Evolutionary conservation across 2,797 vertebrate species (phyloP), one percentile per base, ranked within the genome.

Genomic region (Trachurus trachurus): DNA sequence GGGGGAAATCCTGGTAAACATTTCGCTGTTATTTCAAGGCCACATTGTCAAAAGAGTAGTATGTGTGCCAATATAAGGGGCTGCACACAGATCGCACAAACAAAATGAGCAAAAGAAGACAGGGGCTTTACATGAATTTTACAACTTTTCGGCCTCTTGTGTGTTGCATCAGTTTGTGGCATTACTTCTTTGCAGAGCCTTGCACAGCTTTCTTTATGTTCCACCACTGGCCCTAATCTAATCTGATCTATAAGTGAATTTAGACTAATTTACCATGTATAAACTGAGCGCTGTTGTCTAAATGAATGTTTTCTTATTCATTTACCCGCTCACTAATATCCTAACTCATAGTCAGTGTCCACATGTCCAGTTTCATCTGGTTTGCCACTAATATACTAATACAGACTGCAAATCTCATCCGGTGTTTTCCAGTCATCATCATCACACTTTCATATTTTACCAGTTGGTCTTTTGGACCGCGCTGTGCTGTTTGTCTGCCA

Each of bases 391-490:
- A 5, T 59, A 6, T 69, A 37, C 34, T 37, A 37, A 37, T 37
- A 52, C 72, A 67, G n/a, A 60, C 19, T 62, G 37, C n/a, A 47
- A 13, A 66, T 57, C 17, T 45, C 29, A 50, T 70, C 44, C 53
- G 68, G 42, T 67, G 13, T 82, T 86, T 84, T 83, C 61, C 64
- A 72, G 29, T 76, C 70, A 64, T 68, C 70, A 64, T 68, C 56
- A 56, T 59, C 11, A 2, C 59, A 31, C 52, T 52, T 84, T 72
- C 37, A 77, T 47, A 80, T 87, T 81, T 82, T 63, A 76, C 69
- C 56, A 85, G 21, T 89, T 82, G 59, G 66, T 85, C 37, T 88
- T 66, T 80, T 89, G 73, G 75, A 82, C 61, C 26, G 26, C 71
- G 45, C 65, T 81, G 31, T 78, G 66, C 31, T 77, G 3, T 50